Base-by-base conservation (phyloP, 1,140 invertebrate species). In the Ruditapes philippinarum region DNA sequence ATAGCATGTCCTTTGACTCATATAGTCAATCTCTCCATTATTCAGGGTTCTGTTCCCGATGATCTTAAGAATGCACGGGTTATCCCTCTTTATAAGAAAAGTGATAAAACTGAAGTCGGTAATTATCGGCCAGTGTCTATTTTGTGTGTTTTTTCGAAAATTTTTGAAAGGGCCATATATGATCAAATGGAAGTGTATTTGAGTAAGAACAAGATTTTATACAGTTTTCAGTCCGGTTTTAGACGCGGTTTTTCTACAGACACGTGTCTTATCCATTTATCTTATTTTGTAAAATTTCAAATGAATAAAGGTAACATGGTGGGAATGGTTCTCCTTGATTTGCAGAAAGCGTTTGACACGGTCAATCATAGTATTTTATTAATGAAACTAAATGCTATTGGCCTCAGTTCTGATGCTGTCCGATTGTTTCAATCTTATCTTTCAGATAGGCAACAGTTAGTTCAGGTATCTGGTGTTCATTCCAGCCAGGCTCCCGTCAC, bases 81-180 rank as follows among this genome's bases (percentile, higher is more conserved):
- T 76, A 28, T 82, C 0, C 83, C 83, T n/a, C 36, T 86, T 25
- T 86, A n/a, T 36, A 74, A 85, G 36, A 86, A 86, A 51, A 76
- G 57, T 76, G 70, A 57, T 76, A 76, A 86, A 76, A 74, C 68
- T 54, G 42, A 54, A 38, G 83, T 76, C 76, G 83, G 83, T 28
- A 86, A 86, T 76, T 54, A 86, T 42, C 28, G 68, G 5, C 42
- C 68, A 57, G 83, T 86, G 5, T 86, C 83, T 28, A 76, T 86
- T 36, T 33, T 86, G 33, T 57, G 70, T 86, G 22, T 76, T 40
- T 33, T 85, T 19, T 86, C 62, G 28, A 74, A 74, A 45, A 19
- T 51, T 57, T 38, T 74, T 73, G 65, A 85, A 74, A 79, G 28
- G 42, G 38, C 60, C 19, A 80, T 80, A 14, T 80, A 57, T 80